Percentiles rank a stretch among this genome's conserved stretches.
These are phyloP conservation scores for Drosophila birchii DNA, from an alignment of 2,888 invertebrate species.

Conservation along the genomic window DNA sequence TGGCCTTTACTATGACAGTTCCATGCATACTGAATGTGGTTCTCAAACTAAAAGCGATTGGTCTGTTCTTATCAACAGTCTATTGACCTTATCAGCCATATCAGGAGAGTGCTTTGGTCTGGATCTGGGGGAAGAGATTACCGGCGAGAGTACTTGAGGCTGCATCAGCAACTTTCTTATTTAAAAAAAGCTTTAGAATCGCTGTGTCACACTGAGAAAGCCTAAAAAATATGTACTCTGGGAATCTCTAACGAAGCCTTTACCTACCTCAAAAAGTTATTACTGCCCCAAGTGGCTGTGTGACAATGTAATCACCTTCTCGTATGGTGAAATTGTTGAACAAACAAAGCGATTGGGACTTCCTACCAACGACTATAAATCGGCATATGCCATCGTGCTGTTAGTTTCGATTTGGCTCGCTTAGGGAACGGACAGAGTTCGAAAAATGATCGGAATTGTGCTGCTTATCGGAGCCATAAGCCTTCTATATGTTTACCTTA, in stretches of 20 bases:
- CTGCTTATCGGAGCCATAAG: slow-evolving; percentile 20
- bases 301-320: not conserved
- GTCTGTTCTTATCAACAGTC: not conserved
- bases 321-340: not conserved
- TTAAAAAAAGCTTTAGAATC: too few species aligned
- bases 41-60: not conserved
- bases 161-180: not conserved
- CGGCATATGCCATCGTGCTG: too few species aligned
- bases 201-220: slow-evolving; percentile 16
- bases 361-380: slow-evolving; percentile 20
- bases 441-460: slow-evolving; percentile 23
- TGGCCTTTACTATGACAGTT: not conserved
- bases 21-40: not conserved
- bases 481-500: slow-evolving; percentile 63
- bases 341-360: not conserved
- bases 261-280: slow-evolving; percentile 1
- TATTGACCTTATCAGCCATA: not conserved
- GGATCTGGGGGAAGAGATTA: too few species aligned
- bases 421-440: not conserved
- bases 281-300: not conserved
- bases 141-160: not conserved
- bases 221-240: not conserved
- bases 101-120: not conserved
- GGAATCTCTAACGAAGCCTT: too few species aligned
- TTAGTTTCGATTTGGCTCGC: slow-evolving; percentile 12